phyloP scores from a whole-genome alignment of 37 sponge, comb jelly and placozoan genomes.

The Spongilla lacustris region DNA sequence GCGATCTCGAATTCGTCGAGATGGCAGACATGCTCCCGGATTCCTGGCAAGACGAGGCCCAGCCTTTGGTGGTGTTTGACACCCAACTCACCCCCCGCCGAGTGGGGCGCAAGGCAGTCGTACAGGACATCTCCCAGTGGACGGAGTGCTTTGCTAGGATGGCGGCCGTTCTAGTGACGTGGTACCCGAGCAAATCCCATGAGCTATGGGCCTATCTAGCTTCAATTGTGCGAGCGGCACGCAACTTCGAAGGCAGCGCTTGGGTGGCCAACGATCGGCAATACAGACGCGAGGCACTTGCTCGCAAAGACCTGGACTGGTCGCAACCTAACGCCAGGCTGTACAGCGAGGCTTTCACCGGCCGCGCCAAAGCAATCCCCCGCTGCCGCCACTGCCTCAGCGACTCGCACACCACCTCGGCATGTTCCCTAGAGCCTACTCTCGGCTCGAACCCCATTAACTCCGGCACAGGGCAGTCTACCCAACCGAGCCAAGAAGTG shows the following conservation, averaged over 20 bases:
- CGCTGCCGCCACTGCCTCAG: constrained; percentile 8
- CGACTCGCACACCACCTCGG: neutral
- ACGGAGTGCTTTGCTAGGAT: constrained; percentile 5
- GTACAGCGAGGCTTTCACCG: constrained; percentile 27
- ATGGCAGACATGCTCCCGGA: neutral
- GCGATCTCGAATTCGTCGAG: constrained; percentile 6
- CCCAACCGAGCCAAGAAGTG: too few species aligned
- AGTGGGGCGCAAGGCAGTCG: neutral
- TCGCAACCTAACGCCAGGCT: neutral
- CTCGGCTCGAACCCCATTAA: neutral
- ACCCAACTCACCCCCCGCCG: neutral
- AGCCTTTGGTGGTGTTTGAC: neutral
- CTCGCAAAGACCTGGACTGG: constrained; percentile 17
- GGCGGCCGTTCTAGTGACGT: constrained; percentile 1
- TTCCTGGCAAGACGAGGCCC: neutral
- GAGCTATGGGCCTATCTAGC: constrained; percentile 18
- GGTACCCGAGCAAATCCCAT: constrained; percentile 2
- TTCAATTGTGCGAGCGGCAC: constrained; percentile 4
- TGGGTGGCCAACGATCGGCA: constrained; percentile 21
- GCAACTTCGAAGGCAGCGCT: neutral
- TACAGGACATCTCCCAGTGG: constrained; percentile 1
- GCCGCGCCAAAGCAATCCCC: neutral
- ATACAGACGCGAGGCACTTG: neutral
- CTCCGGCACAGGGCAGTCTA: too few species aligned
- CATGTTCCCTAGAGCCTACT: neutral